Conservation (phyloP, 2,797 vertebrate species). For the Emydoidea blandingii region DNA sequence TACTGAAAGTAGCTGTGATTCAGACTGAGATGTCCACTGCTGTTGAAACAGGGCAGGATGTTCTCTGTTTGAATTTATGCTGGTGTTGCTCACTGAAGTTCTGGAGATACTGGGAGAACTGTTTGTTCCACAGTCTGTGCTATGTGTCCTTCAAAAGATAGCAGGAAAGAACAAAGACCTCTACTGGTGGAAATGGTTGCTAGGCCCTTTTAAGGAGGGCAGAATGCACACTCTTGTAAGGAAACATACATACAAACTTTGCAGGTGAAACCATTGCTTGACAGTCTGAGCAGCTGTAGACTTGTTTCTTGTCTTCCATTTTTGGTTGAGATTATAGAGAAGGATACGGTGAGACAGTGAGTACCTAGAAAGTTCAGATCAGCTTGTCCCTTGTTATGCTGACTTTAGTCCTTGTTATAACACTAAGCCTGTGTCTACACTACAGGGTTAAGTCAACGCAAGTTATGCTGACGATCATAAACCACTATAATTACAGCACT, state of each 20-base stretch:
- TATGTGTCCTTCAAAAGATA: background rate
- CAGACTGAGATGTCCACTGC: background rate
- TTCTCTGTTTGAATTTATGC: conserved; percentile 10
- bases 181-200: rapidly evolving
- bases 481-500: too few relatives aligned
- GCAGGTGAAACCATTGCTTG: rapidly evolving
- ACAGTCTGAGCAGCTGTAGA: background rate
- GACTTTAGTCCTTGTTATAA: background rate
- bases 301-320: background rate
- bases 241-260: background rate
- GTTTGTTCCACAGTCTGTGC: background rate
- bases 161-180: background rate
- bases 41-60: background rate
- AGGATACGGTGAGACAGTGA: background rate
- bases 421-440: background rate
- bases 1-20: conserved; percentile 25
- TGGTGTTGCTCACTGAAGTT: background rate
- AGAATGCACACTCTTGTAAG: background rate
- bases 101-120: background rate
- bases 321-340: background rate
- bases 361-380: background rate
- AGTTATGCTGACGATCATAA: too few relatives aligned
- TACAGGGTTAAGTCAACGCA: too few relatives aligned
- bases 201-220: background rate
- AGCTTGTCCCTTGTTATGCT: background rate